Percentiles rank a stretch among this genome's conserved stretches.
phyloP scores from a whole-genome alignment of 2,888 invertebrate species.

The Tetheella fluctuosa region DNA sequence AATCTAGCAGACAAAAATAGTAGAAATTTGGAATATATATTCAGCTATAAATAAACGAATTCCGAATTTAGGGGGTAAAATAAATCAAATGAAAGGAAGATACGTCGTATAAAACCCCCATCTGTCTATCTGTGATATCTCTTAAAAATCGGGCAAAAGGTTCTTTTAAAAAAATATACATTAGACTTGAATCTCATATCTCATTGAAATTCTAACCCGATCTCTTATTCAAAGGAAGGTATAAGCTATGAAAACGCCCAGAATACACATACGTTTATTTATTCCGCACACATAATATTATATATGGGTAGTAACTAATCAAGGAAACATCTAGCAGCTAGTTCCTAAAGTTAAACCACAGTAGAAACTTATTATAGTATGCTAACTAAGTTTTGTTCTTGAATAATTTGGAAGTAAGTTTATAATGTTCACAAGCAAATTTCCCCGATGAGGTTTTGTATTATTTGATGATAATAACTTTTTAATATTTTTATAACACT shows the following conservation, averaged over 20 bases:
- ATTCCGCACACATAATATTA: background rate
- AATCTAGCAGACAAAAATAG: no score
- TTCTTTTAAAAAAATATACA: no score
- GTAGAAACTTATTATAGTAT: background rate
- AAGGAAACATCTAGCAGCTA: slow-evolving; percentile 4
- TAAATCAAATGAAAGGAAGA: no score
- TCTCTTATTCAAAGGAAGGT: background rate
- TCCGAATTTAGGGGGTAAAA: no score
- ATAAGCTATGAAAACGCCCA: background rate
- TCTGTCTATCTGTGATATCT: no score
- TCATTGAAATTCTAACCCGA: background rate
- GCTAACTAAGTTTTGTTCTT: slow-evolving; percentile 2
- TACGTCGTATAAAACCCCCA: no score
- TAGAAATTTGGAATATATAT: no score
- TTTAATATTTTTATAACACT: no score
- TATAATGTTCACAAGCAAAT: background rate
- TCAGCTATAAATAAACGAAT: no score
- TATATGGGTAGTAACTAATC: background rate
- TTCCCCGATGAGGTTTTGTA: background rate
- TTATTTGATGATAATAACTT: no score
- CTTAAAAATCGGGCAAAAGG: no score
- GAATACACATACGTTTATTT: background rate
- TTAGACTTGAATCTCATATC: no score
- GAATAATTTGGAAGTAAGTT: background rate
- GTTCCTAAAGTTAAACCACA: background rate